Conservation (phyloP, 2,113 vertebrate genomes). For the Gopherus evgoodei region DNA sequence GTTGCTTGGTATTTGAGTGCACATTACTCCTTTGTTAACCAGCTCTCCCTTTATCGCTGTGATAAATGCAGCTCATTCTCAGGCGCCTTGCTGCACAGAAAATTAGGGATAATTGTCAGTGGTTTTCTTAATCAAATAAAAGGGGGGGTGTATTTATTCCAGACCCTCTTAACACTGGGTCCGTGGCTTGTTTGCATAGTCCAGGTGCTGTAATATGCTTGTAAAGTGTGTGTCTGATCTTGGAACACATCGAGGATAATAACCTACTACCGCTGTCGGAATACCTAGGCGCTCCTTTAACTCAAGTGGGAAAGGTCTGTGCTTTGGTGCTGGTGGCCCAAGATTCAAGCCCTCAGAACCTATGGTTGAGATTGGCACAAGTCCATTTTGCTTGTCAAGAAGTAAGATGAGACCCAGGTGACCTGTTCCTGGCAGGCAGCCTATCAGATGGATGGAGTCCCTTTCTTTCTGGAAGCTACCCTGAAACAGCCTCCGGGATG, state of each 20-base stretch:
- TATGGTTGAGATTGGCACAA: neutral
- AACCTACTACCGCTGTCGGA: neutral
- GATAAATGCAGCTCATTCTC: neutral
- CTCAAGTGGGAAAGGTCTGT: neutral
- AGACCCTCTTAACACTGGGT: neutral
- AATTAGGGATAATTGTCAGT: neutral
- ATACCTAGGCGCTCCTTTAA: neutral
- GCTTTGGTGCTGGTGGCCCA: neutral
- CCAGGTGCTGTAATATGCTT: neutral
- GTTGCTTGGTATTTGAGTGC: neutral
- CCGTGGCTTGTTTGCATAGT: no score
- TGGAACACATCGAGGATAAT: neutral
- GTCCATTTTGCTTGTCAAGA: neutral
- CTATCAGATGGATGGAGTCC: neutral
- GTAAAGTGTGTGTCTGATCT: neutral
- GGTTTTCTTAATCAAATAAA: neutral
- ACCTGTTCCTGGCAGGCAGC: neutral
- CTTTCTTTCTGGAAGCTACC: neutral
- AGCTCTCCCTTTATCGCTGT: neutral
- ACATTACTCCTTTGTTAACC: neutral
- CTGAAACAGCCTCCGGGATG: neutral
- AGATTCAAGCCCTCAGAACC: neutral
- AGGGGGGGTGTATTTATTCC: neutral
- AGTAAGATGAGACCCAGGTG: neutral
- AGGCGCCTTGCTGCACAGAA: neutral